phyloP scores from a whole-genome alignment of 2,888 invertebrate genomes.

The Oxytorus armatus region DNA sequence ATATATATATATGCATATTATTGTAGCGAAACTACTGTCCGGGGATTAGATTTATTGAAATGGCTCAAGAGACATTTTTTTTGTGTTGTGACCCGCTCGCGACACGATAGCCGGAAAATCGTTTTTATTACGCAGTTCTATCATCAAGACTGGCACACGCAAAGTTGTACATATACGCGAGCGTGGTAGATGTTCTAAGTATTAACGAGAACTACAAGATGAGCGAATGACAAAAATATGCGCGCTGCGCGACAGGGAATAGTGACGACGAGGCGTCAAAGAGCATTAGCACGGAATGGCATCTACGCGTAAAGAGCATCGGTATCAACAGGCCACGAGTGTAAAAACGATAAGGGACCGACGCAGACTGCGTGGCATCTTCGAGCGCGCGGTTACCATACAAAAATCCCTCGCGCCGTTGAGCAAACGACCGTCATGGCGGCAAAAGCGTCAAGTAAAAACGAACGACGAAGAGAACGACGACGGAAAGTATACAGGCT shows the following conservation, averaged over 20 bases:
- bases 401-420: conserved; percentile 32
- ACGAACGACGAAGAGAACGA: conserved; percentile 4
- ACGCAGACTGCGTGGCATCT: conserved; percentile 75
- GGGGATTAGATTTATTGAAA: conserved; percentile 43
- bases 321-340: conserved; percentile 45
- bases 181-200: conserved; percentile 4
- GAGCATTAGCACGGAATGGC: conserved; percentile 45
- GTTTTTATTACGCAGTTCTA: conserved; percentile 60
- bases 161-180: conserved; percentile 21
- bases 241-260: not conserved
- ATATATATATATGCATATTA: not conserved
- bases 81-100: not conserved
- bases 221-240: conserved; percentile 10
- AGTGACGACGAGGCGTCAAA: conserved; percentile 12
- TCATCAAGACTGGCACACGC: conserved; percentile 16
- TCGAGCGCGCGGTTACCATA: conserved; percentile 32
- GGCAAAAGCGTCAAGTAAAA: conserved; percentile 3
- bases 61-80: conserved; percentile 27
- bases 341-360: conserved; percentile 68
- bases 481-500: not conserved
- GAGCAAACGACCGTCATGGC: conserved; percentile 1
- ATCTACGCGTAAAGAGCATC: conserved; percentile 31
- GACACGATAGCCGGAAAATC: conserved; percentile 38
- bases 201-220: conserved; percentile 40
- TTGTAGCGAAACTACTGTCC: not conserved